A percentile compares a stretch with the other conserved stretches of the same genome.
Evolutionary conservation across 1,140 invertebrate genomes (phyloP).

Genomic region (Papilio polyxenes): DNA sequence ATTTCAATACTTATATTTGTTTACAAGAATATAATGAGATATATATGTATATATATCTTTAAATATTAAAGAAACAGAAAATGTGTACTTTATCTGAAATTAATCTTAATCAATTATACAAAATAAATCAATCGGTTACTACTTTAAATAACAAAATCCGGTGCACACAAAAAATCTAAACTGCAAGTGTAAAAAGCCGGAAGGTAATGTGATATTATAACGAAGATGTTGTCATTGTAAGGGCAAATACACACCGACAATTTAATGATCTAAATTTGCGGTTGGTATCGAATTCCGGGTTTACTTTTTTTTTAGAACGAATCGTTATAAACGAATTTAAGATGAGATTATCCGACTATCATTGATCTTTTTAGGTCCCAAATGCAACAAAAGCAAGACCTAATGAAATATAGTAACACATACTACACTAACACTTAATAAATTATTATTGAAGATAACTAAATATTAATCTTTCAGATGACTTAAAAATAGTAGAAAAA

Average conservation of each 20-base stretch:
- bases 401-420: too few species aligned
- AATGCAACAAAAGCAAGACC: neutral
- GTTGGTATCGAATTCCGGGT: slow-evolving; percentile 55
- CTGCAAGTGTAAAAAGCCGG: slow-evolving; percentile 56
- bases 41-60: neutral
- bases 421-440: too few species aligned
- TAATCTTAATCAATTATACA: neutral
- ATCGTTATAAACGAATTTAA: slow-evolving; percentile 11
- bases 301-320: slow-evolving; percentile 10
- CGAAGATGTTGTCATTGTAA: slow-evolving; percentile 57
- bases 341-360: neutral
- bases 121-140: slow-evolving; percentile 13
- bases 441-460: too few species aligned
- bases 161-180: slow-evolving; percentile 37
- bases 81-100: neutral
- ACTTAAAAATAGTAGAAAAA: too few species aligned
- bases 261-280: slow-evolving; percentile 64
- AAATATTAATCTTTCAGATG: too few species aligned
- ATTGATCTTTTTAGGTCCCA: neutral
- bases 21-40: neutral
- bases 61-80: neutral
- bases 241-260: slow-evolving; percentile 62
- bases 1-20: neutral
- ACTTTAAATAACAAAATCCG: slow-evolving; percentile 14
- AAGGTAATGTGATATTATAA: slow-evolving; percentile 73